A percentile compares a stretch with the other conserved stretches of the same genome.
Conservation (phyloP, 2,888 invertebrate species). For the Euspilapteryx auroguttella region DNA sequence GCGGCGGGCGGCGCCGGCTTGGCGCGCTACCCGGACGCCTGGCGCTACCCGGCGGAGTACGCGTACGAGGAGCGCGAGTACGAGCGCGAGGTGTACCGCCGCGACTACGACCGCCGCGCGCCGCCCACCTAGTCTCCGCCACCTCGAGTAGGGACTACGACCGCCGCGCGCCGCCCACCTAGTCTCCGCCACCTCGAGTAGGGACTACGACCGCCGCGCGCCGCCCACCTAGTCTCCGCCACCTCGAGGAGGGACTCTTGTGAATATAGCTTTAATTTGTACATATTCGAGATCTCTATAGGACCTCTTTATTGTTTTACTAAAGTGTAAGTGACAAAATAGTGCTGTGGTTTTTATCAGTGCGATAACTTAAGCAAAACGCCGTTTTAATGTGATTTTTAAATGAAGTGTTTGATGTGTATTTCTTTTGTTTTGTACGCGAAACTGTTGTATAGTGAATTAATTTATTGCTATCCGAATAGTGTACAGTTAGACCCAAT, state of each 20-base stretch:
- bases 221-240: conserved; percentile 49
- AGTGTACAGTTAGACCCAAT: background rate
- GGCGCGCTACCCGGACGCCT: conserved; percentile 45
- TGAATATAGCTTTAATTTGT: background rate
- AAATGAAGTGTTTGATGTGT: conserved; percentile 19
- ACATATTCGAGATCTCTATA: background rate
- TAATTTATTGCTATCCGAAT: conserved; percentile 29
- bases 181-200: conserved; percentile 13
- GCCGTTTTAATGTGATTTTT: conserved; percentile 19
- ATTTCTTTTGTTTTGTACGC: conserved; percentile 35
- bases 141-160: conserved; percentile 62
- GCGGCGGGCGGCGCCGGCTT: conserved; percentile 56
- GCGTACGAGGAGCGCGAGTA: conserved; percentile 56
- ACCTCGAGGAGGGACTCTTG: conserved; percentile 32
- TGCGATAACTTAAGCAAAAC: conserved; percentile 51
- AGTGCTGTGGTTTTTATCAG: conserved; percentile 58
- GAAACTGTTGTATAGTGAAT: conserved; percentile 53
- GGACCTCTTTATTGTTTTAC: conserved; percentile 3
- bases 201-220: conserved; percentile 68
- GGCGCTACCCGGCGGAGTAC: conserved; percentile 54
- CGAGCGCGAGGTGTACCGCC: conserved; percentile 59
- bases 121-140: conserved; percentile 49
- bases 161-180: conserved; percentile 64
- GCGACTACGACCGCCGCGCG: conserved; percentile 68
- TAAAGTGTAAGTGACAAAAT: conserved; percentile 53